phyloP scores from a whole-genome alignment of 2,113 vertebrate species.

The Phylloscopus whistleri region DNA sequence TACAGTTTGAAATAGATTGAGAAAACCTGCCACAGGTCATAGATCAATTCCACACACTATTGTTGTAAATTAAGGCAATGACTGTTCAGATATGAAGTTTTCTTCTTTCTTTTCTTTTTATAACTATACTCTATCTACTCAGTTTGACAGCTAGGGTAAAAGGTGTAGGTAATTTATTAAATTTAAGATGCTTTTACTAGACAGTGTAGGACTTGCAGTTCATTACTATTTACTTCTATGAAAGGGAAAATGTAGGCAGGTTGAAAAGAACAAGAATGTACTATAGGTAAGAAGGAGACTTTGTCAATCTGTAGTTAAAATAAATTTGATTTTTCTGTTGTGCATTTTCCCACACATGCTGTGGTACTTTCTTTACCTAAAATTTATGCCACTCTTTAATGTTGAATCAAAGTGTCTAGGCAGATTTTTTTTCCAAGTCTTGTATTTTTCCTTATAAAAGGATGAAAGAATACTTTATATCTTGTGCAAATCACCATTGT shows the following conservation, averaged over 20 bases:
- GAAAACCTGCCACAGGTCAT: not conserved
- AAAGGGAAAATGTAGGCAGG: not conserved
- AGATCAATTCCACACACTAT: not conserved
- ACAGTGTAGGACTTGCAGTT: not conserved
- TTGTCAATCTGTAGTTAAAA: not conserved
- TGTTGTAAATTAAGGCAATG: not conserved
- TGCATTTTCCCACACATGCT: not conserved
- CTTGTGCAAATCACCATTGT: not conserved
- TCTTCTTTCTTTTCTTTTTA: not conserved
- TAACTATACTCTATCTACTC: not conserved
- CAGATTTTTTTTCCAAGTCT: not conserved
- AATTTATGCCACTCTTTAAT: not conserved
- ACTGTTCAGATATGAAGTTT: not conserved
- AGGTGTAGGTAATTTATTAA: conserved; percentile 18
- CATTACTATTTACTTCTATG: not conserved
- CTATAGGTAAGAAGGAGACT: not conserved
- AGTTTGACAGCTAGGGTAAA: conserved; percentile 14
- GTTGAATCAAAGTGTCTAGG: not conserved
- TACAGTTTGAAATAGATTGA: not conserved
- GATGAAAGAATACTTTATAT: not conserved
- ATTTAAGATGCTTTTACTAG: conserved; percentile 18
- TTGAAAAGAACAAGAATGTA: not conserved
- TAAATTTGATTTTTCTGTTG: not conserved
- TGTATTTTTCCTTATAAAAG: not conserved
- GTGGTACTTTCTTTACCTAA: not conserved